phyloP scores from a whole-genome alignment of 2,113 vertebrate species.

The Actenoides hombroni region DNA sequence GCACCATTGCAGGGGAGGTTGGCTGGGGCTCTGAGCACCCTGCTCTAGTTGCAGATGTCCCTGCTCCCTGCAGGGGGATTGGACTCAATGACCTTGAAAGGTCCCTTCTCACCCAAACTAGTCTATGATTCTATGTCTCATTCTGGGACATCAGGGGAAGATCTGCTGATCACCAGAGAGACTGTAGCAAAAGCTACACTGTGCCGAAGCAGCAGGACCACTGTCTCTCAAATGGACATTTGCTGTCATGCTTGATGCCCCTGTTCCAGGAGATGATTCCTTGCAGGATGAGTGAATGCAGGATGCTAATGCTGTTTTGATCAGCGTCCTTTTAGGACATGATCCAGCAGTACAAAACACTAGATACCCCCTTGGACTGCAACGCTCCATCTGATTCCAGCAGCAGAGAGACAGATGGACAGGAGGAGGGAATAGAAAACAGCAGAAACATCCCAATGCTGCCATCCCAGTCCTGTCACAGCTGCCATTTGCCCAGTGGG shows the following conservation, averaged over 20 bases:
- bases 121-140: background rate
- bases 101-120: background rate
- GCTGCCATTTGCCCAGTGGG: background rate
- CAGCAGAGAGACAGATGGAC: background rate
- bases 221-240: background rate
- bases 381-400: accelerated
- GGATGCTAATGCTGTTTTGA: background rate
- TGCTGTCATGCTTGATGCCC: background rate
- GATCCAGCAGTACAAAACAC: background rate
- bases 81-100: background rate
- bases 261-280: background rate
- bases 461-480: background rate
- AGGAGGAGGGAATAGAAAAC: background rate
- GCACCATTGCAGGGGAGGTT: too few relatives aligned
- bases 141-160: background rate
- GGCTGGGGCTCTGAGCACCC: too few relatives aligned
- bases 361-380: background rate
- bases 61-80: background rate
- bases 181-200: accelerated
- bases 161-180: background rate
- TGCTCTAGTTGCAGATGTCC: too few relatives aligned
- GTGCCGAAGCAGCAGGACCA: background rate
- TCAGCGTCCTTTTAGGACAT: background rate
- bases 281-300: background rate
- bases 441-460: background rate